phyloP scores from a whole-genome alignment of 2,797 vertebrate species.

The Hybognathus amarus region DNA sequence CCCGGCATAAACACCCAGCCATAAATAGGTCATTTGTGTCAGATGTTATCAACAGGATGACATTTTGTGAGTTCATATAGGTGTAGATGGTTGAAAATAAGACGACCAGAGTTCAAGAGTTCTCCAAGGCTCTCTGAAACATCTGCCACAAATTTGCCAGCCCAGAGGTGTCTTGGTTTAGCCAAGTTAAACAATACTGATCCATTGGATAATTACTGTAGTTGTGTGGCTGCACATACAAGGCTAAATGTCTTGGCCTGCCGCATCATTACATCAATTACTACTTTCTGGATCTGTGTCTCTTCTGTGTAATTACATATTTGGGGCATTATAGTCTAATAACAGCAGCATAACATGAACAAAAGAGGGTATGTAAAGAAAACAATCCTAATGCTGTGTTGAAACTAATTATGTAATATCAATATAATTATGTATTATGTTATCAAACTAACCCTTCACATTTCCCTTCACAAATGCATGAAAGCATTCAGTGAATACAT shows the following conservation, averaged over 20 bases:
- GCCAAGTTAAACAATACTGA: constrained; percentile 36
- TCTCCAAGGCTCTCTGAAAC: background rate
- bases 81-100: background rate
- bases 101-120: background rate
- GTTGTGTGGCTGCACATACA: constrained; percentile 48
- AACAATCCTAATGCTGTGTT: constrained; percentile 30
- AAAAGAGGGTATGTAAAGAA: constrained; percentile 43
- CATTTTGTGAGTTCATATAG: background rate
- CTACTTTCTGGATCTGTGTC: constrained; percentile 44
- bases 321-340: constrained; percentile 53
- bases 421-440: background rate
- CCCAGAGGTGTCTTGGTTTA: constrained; percentile 44
- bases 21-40: constrained; percentile 13
- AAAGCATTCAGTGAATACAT: background rate
- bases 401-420: background rate
- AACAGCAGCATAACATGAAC: constrained; percentile 44
- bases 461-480: background rate
- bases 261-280: constrained; percentile 60
- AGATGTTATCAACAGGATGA: constrained; percentile 25
- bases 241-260: constrained; percentile 48
- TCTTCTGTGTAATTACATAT: constrained; percentile 51
- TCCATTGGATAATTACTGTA: constrained; percentile 55
- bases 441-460: background rate
- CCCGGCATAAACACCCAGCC: background rate
- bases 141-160: constrained; percentile 37